These are phyloP conservation scores for Sipha maydis DNA, from an alignment of 2,888 invertebrate genomes.

Conservation along the genomic window DNA sequence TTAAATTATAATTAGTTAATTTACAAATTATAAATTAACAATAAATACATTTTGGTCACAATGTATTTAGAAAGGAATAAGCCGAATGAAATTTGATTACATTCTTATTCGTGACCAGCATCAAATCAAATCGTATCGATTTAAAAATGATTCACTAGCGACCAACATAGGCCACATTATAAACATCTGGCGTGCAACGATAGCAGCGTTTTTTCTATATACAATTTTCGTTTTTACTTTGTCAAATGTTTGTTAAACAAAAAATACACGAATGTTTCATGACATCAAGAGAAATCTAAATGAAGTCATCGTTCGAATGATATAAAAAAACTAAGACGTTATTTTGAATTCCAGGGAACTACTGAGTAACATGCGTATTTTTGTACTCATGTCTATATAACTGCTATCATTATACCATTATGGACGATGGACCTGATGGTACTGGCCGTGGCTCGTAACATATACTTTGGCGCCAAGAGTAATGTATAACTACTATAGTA, in stretches of 20 bases:
- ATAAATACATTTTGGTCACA: not conserved
- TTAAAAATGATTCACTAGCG: not conserved
- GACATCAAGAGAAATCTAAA: not conserved
- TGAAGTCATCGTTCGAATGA: conserved; percentile 36
- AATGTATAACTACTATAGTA: not conserved
- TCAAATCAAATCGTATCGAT: not conserved
- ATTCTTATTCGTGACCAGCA: not conserved
- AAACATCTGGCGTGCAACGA: too few relatives aligned
- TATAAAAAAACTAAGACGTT: not conserved
- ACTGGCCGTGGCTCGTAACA: conserved; percentile 12
- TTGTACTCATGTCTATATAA: not conserved
- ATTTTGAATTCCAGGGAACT: not conserved
- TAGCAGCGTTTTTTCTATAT: not conserved
- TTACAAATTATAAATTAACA: not conserved
- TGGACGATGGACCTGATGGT: not conserved
- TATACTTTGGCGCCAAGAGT: conserved; percentile 36
- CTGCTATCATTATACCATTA: not conserved
- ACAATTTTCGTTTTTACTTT: not conserved
- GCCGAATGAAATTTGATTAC: too few relatives aligned
- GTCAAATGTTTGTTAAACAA: not conserved
- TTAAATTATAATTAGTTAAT: too few relatives aligned
- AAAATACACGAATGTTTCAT: not conserved
- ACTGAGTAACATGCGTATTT: conserved; percentile 34
- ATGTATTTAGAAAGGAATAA: too few relatives aligned
- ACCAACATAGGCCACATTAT: not conserved